Conservation (phyloP, 1,140 invertebrate genomes). For the Cryptotermes secundus region DNA sequence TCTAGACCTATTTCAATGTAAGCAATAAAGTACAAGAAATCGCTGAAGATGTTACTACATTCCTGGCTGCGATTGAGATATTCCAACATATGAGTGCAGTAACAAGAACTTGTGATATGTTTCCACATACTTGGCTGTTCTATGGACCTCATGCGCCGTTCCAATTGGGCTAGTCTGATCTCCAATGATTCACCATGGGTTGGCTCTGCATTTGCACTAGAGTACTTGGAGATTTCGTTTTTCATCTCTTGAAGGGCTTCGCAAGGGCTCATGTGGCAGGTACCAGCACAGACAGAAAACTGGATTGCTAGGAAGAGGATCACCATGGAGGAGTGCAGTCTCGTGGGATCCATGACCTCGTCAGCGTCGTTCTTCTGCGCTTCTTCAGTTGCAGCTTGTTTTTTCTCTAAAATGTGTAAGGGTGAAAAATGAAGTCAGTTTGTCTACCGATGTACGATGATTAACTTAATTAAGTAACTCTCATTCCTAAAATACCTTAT, state of each 20-base stretch:
- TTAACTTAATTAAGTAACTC: no score
- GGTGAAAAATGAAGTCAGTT: no score
- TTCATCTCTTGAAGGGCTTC: conserved; percentile 9
- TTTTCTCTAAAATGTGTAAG: no score
- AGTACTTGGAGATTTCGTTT: background rate
- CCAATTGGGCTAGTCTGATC: background rate
- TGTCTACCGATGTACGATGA: no score
- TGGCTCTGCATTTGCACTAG: background rate
- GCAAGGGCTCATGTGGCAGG: background rate
- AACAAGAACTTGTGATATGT: no score
- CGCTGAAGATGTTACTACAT: no score
- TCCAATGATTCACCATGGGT: background rate
- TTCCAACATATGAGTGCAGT: no score
- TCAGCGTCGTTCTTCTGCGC: background rate
- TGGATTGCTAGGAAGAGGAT: background rate
- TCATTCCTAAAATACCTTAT: no score
- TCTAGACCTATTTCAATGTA: no score
- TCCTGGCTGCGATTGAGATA: no score
- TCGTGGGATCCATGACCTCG: background rate
- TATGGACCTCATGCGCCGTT: background rate
- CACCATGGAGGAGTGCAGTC: background rate
- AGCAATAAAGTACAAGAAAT: no score
- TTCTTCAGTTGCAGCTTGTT: no score
- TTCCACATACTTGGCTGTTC: background rate
- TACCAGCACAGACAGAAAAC: background rate